These are phyloP conservation scores for Tachina lurida DNA, from an alignment of 2,888 invertebrate species.

Conservation along the genomic window DNA sequence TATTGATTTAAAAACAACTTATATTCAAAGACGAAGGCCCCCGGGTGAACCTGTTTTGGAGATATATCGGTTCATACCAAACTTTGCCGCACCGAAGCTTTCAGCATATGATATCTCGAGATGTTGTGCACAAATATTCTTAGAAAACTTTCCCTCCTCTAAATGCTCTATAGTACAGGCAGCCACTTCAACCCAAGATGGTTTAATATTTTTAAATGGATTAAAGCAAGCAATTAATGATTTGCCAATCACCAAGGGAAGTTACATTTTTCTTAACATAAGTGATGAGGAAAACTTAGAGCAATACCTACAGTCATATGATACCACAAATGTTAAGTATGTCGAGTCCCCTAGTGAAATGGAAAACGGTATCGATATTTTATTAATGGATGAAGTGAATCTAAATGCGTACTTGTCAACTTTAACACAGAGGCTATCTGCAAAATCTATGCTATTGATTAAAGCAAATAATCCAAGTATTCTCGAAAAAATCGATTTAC, in stretches of 20 bases:
- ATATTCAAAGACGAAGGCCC: slow-evolving; percentile 87
- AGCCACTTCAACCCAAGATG: slow-evolving; percentile 84
- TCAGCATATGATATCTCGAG: slow-evolving; percentile 84
- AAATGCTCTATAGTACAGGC: slow-evolving; percentile 84
- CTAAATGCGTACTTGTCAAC: background rate
- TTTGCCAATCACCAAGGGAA: slow-evolving; percentile 86
- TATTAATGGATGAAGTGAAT: slow-evolving; percentile 28
- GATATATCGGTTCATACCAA: slow-evolving; percentile 88
- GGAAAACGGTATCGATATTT: slow-evolving; percentile 17
- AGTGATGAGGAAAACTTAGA: background rate
- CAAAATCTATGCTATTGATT: slow-evolving; percentile 39
- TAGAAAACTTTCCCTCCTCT: slow-evolving; percentile 86
- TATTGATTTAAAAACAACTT: slow-evolving; percentile 88
- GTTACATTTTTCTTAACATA: slow-evolving; percentile 83
- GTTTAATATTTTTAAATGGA: slow-evolving; percentile 83
- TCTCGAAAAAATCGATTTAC: background rate
- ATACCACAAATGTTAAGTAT: slow-evolving; percentile 9
- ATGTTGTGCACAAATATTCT: slow-evolving; percentile 86
- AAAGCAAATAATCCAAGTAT: background rate
- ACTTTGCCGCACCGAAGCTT: slow-evolving; percentile 79
- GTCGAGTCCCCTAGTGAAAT: background rate
- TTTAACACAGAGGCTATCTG: background rate
- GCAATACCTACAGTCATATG: background rate
- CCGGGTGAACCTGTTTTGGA: slow-evolving; percentile 89
- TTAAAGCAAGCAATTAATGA: slow-evolving; percentile 86